Evolutionary conservation across 2,113 vertebrate genomes (phyloP), one percentile per base, ranked within the genome.

Genomic region (Pteronura brasiliensis): DNA sequence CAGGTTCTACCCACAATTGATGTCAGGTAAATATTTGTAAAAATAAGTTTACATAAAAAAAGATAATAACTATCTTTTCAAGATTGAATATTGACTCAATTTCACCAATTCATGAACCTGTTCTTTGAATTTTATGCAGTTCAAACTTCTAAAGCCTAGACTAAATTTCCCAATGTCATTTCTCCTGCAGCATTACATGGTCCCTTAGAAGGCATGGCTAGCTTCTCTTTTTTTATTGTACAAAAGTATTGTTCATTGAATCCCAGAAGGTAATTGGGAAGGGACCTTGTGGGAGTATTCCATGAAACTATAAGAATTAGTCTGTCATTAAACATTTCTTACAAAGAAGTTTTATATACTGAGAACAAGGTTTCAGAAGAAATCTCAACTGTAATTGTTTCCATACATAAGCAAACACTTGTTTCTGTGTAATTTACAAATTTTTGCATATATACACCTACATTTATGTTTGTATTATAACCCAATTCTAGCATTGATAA

Each of bases 381-480:
- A 95, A 97, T 89, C 4, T 81, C 72, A 82, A 59, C 25, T 3
- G 21, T 27, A 86, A 76, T 42, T 63, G 17, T 6, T 91, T 39
- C 21, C 12, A 65, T 87, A 55, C 11, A 67, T 82, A 89, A 47
- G 34, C 42, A 96, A 88, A 69, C 7, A 74, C 7, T 79, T 84
- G 21, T 63, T 97, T 95, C 69, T 65, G n/a, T 94, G 44, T 94
- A 65, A 97, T 88, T 95, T 97, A 93, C 29, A 88, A n/a, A 55
- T 77, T 42, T 96, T 93, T 93, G 47, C 83, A 84, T 87, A 84
- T 11, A 74, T 57, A 90, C 13, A 82, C 17, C 61, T 91, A 77
- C 31, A 95, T 55, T 95, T 91, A 91, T 96, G 72, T 87, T 87
- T 96, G 47, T 55, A 86, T 80, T 91, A 77, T 91, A 67, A 88